Conservation (phyloP, 1,140 invertebrate species). For the Listronotus oregonensis region DNA sequence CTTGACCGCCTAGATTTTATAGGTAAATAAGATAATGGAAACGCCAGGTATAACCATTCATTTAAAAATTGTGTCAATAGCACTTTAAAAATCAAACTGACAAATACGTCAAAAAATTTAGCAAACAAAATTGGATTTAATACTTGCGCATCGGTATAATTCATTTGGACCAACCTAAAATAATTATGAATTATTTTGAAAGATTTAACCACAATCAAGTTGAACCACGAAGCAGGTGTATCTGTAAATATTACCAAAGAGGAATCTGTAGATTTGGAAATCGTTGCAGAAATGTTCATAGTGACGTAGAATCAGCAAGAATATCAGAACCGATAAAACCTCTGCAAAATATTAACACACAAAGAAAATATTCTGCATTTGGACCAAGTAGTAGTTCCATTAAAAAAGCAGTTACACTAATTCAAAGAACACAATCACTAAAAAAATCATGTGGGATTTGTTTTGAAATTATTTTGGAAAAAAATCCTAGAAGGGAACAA, state of each 20-base stretch:
- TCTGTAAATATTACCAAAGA: constrained; percentile 27
- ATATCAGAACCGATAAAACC: not conserved
- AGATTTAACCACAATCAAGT: no score
- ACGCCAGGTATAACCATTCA: no score
- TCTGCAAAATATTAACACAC: not conserved
- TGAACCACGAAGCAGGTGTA: not conserved
- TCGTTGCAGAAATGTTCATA: constrained; percentile 29
- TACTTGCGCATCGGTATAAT: no score
- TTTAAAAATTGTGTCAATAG: not conserved
- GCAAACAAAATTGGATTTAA: no score
- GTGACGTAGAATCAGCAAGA: no score
- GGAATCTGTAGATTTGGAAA: constrained; percentile 37
- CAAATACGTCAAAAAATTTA: no score
- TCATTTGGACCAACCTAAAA: no score
- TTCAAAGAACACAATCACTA: constrained; percentile 59
- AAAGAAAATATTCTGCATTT: constrained; percentile 2
- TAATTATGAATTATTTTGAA: no score
- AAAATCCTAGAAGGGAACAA: constrained; percentile 65
- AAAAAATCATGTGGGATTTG: constrained; percentile 87
- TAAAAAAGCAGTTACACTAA: constrained; percentile 53
- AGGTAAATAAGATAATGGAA: no score
- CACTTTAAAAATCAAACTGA: no score
- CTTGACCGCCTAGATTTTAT: no score
- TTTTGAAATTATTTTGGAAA: constrained; percentile 82
- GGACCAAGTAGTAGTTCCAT: constrained; percentile 13